Conservation (phyloP, 2,113 vertebrate species). For the Saimiri boliviensis region DNA sequence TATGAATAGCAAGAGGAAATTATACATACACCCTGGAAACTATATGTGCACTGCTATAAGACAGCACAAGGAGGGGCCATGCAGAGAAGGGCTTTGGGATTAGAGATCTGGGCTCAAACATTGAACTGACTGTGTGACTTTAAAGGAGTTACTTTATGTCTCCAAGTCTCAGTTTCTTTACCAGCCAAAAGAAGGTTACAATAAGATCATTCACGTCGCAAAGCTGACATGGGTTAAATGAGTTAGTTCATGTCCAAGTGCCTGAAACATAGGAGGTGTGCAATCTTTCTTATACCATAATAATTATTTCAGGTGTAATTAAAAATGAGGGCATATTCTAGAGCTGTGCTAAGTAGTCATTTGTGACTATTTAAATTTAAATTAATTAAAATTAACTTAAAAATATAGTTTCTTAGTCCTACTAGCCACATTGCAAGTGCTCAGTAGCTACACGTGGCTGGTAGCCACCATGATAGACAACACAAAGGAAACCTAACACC, state of each 20-base stretch:
- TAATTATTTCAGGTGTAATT: constrained; percentile 39
- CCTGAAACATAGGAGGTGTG: not conserved
- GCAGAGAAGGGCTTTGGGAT: not conserved
- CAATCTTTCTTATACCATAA: not conserved
- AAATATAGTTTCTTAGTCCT: not conserved
- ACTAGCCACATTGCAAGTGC: not conserved
- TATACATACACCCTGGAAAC: not conserved
- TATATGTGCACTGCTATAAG: not conserved
- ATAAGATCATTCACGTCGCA: not conserved
- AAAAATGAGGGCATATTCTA: constrained; percentile 5
- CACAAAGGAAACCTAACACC: fast-evolving
- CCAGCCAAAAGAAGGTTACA: not conserved
- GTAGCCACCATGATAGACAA: not conserved
- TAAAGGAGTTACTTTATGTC: not conserved
- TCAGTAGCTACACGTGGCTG: not conserved
- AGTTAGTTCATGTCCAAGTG: not conserved
- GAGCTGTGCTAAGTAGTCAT: not conserved
- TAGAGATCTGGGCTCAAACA: not conserved
- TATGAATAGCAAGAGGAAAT: not conserved
- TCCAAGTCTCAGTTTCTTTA: not conserved
- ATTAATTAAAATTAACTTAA: constrained; percentile 11
- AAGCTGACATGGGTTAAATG: not conserved
- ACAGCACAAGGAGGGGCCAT: not conserved
- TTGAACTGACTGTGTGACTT: not conserved
- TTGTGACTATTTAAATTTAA: constrained; percentile 15